A percentile compares a stretch with the other conserved stretches of the same genome.
These are phyloP conservation scores for Aldrovandia affinis DNA, from an alignment of 2,797 vertebrate genomes.

Conservation along the genomic window DNA sequence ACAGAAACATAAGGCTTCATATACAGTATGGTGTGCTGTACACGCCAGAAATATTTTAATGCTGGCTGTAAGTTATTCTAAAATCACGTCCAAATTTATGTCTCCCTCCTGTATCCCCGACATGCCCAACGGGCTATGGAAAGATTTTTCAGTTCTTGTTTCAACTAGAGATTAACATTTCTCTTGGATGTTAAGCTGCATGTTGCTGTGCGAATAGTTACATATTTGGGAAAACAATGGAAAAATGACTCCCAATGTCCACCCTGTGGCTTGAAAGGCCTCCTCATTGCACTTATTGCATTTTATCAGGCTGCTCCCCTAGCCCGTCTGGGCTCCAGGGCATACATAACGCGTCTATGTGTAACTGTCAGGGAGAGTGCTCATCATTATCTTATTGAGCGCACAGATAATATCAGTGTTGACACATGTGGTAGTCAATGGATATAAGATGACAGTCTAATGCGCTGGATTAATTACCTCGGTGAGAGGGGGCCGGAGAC, in stretches of 20 bases:
- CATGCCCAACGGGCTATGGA: neutral
- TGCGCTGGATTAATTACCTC: conserved; percentile 37
- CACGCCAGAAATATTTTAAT: conserved; percentile 16
- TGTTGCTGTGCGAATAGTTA: conserved; percentile 3
- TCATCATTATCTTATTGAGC: conserved; percentile 32
- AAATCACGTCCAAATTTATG: conserved; percentile 3
- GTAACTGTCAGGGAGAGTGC: conserved; percentile 24
- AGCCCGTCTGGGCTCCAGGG: conserved; percentile 22
- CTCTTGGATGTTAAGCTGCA: neutral
- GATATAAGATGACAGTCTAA: conserved; percentile 44
- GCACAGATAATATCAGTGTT: conserved; percentile 29
- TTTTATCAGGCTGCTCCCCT: too few relatives aligned
- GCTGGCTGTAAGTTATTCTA: neutral
- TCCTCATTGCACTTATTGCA: neutral
- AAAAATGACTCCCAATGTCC: conserved; percentile 52
- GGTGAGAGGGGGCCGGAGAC: conserved; percentile 28
- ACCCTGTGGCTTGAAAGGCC: conserved; percentile 53
- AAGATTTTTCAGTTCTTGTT: conserved; percentile 3
- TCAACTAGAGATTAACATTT: neutral
- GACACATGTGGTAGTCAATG: conserved; percentile 37
- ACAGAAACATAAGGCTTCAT: neutral
- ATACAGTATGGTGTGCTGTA: neutral
- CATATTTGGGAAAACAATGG: conserved; percentile 54
- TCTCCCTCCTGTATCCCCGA: neutral
- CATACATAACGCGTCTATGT: conserved; percentile 27